A percentile compares a stretch with the other conserved stretches of the same genome.
Evolutionary conservation across 2,797 vertebrate genomes (phyloP).

Genomic region (Helicolenus hilgendorfi): DNA sequence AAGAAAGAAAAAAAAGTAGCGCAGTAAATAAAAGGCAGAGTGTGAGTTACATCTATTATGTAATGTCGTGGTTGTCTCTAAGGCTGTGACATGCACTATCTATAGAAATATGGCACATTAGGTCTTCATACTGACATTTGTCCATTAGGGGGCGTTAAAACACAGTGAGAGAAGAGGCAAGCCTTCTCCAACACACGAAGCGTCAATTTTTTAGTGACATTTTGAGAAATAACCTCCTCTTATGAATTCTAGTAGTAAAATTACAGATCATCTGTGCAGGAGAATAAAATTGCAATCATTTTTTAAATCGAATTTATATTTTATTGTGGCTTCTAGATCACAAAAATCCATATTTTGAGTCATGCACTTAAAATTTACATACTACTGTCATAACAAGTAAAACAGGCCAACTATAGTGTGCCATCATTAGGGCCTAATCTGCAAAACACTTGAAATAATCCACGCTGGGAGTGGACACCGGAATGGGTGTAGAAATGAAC

Average conservation of each 20-base stretch:
- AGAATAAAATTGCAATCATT: not conserved
- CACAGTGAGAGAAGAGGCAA: not conserved
- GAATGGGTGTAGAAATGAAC: conserved; percentile 17
- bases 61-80: too few relatives aligned
- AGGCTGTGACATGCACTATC: too few relatives aligned
- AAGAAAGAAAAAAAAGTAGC: too few relatives aligned
- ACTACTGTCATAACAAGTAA: not conserved
- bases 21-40: too few relatives aligned
- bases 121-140: conserved; percentile 33
- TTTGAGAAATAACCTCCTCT: not conserved
- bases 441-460: not conserved
- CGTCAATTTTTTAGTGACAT: not conserved
- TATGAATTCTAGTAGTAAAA: not conserved
- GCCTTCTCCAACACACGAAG: not conserved
- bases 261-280: not conserved
- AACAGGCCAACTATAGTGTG: not conserved
- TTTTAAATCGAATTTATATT: not conserved
- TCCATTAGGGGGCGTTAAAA: conserved; percentile 46
- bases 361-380: not conserved
- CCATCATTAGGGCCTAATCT: not conserved
- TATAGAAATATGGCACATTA: not conserved
- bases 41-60: too few relatives aligned
- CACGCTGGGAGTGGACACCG: too few relatives aligned
- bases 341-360: not conserved
- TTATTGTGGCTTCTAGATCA: not conserved